phyloP scores from a whole-genome alignment of 37 sponge, comb jelly and placozoan genomes.

The Aphrocallistes beatrix region DNA sequence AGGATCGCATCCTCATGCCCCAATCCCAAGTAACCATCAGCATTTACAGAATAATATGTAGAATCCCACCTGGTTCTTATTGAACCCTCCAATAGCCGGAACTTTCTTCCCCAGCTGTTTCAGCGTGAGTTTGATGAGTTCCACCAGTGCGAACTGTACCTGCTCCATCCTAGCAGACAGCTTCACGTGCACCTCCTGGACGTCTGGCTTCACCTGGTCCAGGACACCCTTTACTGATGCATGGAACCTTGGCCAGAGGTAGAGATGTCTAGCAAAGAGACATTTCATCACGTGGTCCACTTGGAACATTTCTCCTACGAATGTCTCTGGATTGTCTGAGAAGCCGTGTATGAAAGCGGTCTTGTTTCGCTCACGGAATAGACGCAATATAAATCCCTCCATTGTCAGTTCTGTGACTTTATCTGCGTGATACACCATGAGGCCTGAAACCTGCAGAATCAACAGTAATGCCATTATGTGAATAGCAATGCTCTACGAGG shows the following conservation, averaged over 20 bases:
- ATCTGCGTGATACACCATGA: background rate
- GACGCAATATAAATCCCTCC: conserved; percentile 75
- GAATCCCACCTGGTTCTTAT: background rate
- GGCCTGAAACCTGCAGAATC: background rate
- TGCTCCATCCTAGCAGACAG: conserved; percentile 65
- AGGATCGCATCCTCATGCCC: too few species aligned
- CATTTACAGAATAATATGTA: too few species aligned
- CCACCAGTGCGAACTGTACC: conserved; percentile 69
- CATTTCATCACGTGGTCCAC: conserved; percentile 75
- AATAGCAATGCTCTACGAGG: too few species aligned
- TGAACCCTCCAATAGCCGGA: background rate
- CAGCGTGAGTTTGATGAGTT: conserved; percentile 73
- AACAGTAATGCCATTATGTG: too few species aligned
- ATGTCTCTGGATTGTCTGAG: conserved; percentile 59
- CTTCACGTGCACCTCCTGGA: conserved; percentile 73
- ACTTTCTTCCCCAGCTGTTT: conserved; percentile 47
- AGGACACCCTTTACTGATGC: background rate
- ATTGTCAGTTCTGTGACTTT: conserved; percentile 51
- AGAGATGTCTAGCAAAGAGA: conserved; percentile 58
- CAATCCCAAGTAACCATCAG: too few species aligned
- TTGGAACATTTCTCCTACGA: conserved; percentile 58
- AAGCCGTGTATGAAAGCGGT: conserved; percentile 90
- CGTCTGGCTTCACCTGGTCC: conserved; percentile 57
- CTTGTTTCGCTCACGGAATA: conserved; percentile 82
- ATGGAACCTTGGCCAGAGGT: conserved; percentile 78